phyloP scores from a whole-genome alignment of 2,888 invertebrate genomes.

The Xestoiulus laeticollis region DNA sequence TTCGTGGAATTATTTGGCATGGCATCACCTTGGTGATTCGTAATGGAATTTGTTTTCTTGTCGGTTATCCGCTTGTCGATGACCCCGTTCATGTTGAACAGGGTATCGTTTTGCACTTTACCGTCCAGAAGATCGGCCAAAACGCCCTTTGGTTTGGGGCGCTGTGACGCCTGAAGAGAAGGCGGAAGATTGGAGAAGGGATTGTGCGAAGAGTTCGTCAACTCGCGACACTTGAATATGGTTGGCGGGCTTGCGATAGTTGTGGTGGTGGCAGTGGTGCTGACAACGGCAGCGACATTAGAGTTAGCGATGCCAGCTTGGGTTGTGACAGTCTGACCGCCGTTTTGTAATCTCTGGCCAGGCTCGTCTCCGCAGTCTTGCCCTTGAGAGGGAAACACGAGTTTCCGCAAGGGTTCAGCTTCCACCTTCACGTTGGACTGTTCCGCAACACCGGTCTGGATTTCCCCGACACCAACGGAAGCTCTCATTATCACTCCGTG shows the following conservation, averaged over 20 bases:
- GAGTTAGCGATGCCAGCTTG: background rate
- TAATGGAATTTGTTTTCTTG: constrained; percentile 39
- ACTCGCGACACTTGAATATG: constrained; percentile 51
- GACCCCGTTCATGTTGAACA: constrained; percentile 70
- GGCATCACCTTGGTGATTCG: constrained; percentile 44
- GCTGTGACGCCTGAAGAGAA: constrained; percentile 45
- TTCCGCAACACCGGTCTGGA: background rate
- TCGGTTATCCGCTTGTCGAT: constrained; percentile 53
- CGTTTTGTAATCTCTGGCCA: constrained; percentile 44
- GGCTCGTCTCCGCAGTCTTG: background rate
- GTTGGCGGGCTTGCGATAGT: constrained; percentile 44
- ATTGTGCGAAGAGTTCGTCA: constrained; percentile 46
- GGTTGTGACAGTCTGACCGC: background rate
- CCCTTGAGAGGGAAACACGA: background rate
- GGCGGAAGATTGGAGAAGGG: constrained; percentile 49
- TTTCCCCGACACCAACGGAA: background rate
- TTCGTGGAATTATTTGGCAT: constrained; percentile 36
- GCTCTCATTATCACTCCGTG: background rate
- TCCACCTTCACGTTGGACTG: background rate
- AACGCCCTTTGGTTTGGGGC: constrained; percentile 67
- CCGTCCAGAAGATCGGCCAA: constrained; percentile 84
- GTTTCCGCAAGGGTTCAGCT: background rate
- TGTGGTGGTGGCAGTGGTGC: background rate
- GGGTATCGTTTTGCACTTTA: constrained; percentile 71
- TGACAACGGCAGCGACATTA: background rate